Conservation (phyloP, 2,797 vertebrate species). For the Lepidocolaptes lacrymiger region DNA sequence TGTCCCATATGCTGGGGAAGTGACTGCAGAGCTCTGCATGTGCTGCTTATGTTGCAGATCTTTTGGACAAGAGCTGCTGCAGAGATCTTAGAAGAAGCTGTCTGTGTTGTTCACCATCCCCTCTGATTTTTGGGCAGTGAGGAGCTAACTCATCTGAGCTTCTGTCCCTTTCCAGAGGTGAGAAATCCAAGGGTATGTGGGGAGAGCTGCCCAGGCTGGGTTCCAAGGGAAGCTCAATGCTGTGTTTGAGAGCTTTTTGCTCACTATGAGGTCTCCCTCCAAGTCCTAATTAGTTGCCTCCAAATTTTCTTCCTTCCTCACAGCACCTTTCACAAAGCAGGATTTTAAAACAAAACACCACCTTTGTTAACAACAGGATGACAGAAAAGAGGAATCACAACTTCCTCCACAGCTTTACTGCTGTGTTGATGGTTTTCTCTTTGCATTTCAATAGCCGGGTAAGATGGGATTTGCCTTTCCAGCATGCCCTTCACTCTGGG, state of each 20-base stretch:
- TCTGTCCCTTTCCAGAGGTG: background rate
- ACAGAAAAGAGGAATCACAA: background rate
- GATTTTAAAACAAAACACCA: background rate
- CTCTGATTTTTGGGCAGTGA: background rate
- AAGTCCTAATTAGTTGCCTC: background rate
- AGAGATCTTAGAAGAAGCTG: background rate
- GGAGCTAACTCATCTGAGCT: background rate
- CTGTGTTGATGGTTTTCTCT: background rate
- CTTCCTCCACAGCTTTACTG: background rate
- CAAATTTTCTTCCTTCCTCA: background rate
- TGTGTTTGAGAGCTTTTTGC: background rate
- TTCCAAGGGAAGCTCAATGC: accelerated
- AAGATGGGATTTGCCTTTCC: background rate
- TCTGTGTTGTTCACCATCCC: background rate
- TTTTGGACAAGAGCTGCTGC: background rate
- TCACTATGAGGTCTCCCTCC: background rate
- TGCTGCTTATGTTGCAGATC: accelerated
- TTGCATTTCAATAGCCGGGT: background rate
- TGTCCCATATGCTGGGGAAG: background rate
- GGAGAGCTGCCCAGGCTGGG: background rate
- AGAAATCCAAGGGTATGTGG: background rate
- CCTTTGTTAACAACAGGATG: background rate
- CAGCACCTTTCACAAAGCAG: background rate
- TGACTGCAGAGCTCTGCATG: accelerated
- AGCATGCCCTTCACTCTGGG: background rate